phyloP scores from a whole-genome alignment of 2,113 vertebrate species.

The Xiphias gladius region DNA sequence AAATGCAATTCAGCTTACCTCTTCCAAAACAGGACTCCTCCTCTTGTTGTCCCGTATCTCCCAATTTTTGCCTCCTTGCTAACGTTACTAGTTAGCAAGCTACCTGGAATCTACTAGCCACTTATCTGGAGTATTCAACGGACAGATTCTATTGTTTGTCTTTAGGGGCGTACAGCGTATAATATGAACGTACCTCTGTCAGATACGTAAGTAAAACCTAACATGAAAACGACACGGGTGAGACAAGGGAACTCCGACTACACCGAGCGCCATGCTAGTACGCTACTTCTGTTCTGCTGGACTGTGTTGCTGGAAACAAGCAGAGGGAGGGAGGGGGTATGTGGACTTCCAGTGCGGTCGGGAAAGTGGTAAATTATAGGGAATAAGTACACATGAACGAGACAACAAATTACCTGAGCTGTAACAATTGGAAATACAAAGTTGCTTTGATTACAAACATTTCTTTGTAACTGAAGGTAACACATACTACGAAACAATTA shows the following conservation, averaged over 20 bases:
- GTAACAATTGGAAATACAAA: neutral
- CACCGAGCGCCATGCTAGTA: slow-evolving; percentile 80
- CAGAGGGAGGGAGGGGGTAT: slow-evolving; percentile 43
- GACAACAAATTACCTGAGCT: neutral
- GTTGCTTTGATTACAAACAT: neutral
- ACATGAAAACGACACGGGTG: slow-evolving; percentile 32
- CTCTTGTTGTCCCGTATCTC: slow-evolving; percentile 68
- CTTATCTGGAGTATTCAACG: slow-evolving; percentile 25
- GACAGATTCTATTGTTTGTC: neutral
- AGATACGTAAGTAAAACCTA: slow-evolving; percentile 25
- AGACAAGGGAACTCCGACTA: slow-evolving; percentile 58
- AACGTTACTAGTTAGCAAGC: slow-evolving; percentile 70
- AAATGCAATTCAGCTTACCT: slow-evolving; percentile 65
- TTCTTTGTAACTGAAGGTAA: neutral
- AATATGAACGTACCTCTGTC: neutral
- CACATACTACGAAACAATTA: neutral
- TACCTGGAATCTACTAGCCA: slow-evolving; percentile 22
- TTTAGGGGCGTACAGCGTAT: fast-evolving
- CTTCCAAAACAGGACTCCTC: slow-evolving; percentile 68
- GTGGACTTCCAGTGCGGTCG: slow-evolving; percentile 39
- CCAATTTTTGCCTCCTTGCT: slow-evolving; percentile 70
- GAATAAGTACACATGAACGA: neutral
- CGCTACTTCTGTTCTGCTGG: slow-evolving; percentile 47
- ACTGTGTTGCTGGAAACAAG: slow-evolving; percentile 62
- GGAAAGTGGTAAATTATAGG: neutral